These are phyloP conservation scores for Botia kubotai DNA, from an alignment of 2,797 vertebrate genomes.

Conservation along the genomic window DNA sequence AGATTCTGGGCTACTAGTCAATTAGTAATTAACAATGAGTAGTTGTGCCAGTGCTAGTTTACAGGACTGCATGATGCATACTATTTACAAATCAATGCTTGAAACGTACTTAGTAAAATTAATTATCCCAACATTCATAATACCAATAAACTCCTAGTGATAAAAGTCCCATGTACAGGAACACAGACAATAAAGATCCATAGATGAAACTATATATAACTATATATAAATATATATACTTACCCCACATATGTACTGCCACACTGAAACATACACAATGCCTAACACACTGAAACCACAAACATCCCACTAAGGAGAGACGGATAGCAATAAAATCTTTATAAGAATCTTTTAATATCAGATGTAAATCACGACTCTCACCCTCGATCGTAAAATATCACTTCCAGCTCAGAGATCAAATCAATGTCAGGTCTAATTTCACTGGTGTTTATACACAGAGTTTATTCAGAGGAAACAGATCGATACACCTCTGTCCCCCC, in stretches of 20 bases:
- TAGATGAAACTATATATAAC: no score
- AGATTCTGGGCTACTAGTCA: no score
- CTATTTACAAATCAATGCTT: neutral
- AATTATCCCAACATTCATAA: neutral
- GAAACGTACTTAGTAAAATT: neutral
- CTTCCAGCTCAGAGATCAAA: constrained; percentile 27
- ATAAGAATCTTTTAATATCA: constrained; percentile 1
- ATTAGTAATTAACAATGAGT: no score
- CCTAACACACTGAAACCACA: neutral
- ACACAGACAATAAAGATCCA: neutral
- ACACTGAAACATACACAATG: neutral
- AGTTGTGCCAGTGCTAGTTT: no score
- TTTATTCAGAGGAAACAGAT: constrained; percentile 57
- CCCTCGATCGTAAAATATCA: neutral
- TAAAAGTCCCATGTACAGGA: neutral
- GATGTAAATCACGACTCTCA: neutral
- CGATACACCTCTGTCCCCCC: constrained; percentile 42
- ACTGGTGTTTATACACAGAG: constrained; percentile 52
- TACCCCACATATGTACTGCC: no score
- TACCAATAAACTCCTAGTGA: neutral
- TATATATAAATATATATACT: no score
- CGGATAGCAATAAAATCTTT: neutral
- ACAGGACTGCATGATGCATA: no score
- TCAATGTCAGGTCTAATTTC: constrained; percentile 57
- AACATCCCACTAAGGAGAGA: neutral